phyloP scores from a whole-genome alignment of 2,113 vertebrate species.

The Oncorhynchus nerka region DNA sequence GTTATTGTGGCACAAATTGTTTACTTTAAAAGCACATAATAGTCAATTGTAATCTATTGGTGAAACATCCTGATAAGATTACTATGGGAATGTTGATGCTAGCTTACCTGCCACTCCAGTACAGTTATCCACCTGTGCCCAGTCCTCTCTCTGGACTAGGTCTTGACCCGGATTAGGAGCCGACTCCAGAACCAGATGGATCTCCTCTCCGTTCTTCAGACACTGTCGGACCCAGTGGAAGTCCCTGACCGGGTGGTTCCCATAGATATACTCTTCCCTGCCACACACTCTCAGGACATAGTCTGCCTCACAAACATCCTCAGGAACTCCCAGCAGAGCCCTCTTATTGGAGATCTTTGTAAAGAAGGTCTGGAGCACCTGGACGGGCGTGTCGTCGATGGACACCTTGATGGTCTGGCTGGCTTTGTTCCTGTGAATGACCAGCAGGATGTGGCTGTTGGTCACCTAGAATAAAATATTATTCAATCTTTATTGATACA shows the following conservation, averaged over 20 bases:
- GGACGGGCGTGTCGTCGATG: constrained; percentile 84
- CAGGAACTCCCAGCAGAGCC: constrained; percentile 85
- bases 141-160: constrained; percentile 90
- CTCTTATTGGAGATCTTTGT: constrained; percentile 90
- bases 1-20: no score
- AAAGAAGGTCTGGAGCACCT: constrained; percentile 89
- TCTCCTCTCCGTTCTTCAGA: constrained; percentile 92
- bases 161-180: constrained; percentile 84
- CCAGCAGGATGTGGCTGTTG: constrained; percentile 83
- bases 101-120: constrained; percentile 85
- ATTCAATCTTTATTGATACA: no score
- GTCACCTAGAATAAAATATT: constrained; percentile 49
- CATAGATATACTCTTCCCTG: constrained; percentile 91
- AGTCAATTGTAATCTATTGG: no score
- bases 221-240: constrained; percentile 96
- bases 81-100: no score
- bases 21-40: no score
- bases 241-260: constrained; percentile 85
- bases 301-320: constrained; percentile 81
- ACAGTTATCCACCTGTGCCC: constrained; percentile 95
- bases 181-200: constrained; percentile 87
- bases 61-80: no score
- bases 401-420: constrained; percentile 95
- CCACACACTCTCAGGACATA: constrained; percentile 93
- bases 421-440: constrained; percentile 86